Conservation (phyloP, 2,797 vertebrate genomes). For the Trematomus bernacchii region DNA sequence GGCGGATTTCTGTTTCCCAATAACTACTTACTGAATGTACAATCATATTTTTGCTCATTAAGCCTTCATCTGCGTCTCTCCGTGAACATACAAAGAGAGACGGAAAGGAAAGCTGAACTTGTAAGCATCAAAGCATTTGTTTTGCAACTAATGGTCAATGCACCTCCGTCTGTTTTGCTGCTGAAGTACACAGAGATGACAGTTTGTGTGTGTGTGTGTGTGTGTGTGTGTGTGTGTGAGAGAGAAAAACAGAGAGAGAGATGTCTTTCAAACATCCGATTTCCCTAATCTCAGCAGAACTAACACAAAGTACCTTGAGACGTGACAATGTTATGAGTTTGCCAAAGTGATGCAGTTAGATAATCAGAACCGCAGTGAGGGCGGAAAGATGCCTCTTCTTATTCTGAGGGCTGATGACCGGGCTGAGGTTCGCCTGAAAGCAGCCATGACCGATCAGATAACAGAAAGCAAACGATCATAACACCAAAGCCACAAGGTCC, state of each 20-base stretch:
- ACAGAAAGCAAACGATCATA: conserved; percentile 30
- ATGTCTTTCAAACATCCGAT: conserved; percentile 28
- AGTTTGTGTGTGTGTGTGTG: background rate
- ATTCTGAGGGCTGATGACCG: conserved; percentile 51
- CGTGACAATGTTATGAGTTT: conserved; percentile 36
- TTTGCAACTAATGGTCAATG: conserved; percentile 36
- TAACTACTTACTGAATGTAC: conserved; percentile 42
- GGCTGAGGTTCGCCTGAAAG: conserved; percentile 36
- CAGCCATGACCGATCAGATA: conserved; percentile 44
- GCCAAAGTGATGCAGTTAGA: conserved; percentile 27
- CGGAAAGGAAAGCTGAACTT: conserved; percentile 24
- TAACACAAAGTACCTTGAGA: conserved; percentile 26
- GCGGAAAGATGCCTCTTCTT: conserved; percentile 40
- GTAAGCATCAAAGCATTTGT: conserved; percentile 43
- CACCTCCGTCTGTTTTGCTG: conserved; percentile 14
- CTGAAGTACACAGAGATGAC: conserved; percentile 9
- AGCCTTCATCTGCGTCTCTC: conserved; percentile 22
- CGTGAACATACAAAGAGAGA: conserved; percentile 1
- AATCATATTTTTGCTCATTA: conserved; percentile 33
- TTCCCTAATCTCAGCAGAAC: conserved; percentile 27
- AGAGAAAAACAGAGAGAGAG: background rate
- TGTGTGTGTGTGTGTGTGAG: background rate
- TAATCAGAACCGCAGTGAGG: conserved; percentile 33
- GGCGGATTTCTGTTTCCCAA: conserved; percentile 39
- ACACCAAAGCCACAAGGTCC: conserved; percentile 34